These are phyloP conservation scores for Recurvirostra avosetta DNA, from an alignment of 2,113 vertebrate species.

Conservation along the genomic window DNA sequence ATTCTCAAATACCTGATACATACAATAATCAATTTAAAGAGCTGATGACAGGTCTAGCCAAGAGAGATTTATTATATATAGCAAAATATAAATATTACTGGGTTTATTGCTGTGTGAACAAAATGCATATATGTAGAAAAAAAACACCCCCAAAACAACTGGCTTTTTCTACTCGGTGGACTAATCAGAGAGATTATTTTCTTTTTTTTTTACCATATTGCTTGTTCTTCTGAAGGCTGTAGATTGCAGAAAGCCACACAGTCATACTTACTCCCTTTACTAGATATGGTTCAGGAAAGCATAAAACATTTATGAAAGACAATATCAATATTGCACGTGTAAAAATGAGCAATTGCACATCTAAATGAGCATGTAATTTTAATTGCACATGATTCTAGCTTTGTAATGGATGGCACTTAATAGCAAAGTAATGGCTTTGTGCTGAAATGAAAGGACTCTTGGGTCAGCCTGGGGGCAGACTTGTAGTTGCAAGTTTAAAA, in stretches of 20 bases:
- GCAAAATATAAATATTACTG: neutral
- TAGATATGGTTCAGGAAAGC: neutral
- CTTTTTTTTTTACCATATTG: neutral
- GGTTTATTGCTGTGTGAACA: neutral
- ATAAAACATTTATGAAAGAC: neutral
- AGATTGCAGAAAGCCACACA: neutral
- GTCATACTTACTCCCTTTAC: neutral
- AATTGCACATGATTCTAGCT: neutral
- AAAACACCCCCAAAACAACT: neutral
- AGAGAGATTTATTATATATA: neutral
- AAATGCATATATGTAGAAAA: neutral
- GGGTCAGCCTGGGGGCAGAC: neutral
- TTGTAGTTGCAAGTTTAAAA: neutral
- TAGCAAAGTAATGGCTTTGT: conserved; percentile 6
- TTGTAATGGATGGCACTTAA: neutral
- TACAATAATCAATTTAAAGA: neutral
- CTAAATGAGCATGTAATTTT: conserved; percentile 26
- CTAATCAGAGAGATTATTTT: neutral
- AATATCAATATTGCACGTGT: neutral
- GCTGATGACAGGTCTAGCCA: neutral
- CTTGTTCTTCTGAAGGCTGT: neutral
- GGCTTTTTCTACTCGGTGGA: neutral
- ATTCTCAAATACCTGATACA: neutral
- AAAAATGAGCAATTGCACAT: neutral
- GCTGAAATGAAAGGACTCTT: neutral